phyloP scores from a whole-genome alignment of 2,888 invertebrate genomes.

The Dicyrtomina minuta region DNA sequence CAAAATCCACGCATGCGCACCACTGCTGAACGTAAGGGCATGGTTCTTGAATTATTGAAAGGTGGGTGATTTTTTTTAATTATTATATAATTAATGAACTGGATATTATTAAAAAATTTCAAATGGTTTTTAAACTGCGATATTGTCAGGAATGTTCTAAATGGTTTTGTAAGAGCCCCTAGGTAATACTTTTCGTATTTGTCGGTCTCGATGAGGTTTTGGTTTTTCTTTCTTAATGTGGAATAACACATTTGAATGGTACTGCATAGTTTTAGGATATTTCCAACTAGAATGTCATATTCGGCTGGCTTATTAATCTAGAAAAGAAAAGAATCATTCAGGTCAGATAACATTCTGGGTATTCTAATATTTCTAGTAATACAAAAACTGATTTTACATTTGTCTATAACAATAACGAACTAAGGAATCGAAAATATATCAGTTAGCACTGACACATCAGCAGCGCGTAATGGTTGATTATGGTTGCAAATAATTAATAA shows the following conservation, averaged over 20 bases:
- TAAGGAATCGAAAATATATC: no score
- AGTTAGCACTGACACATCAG: conserved; percentile 74
- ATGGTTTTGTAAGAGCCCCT: conserved; percentile 76
- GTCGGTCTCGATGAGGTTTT: conserved; percentile 67
- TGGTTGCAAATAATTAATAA: no score
- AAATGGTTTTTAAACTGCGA: no score
- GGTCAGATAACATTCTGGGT: no score
- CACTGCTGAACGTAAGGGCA: no score
- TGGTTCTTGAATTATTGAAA: no score
- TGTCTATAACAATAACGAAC: background rate
- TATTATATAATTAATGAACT: no score
- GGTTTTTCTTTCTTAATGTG: conserved; percentile 33
- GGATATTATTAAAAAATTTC: no score
- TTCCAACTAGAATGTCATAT: conserved; percentile 82
- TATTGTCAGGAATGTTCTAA: no score
- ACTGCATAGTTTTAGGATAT: conserved; percentile 77
- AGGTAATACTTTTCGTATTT: conserved; percentile 88
- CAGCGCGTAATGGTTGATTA: conserved; percentile 82
- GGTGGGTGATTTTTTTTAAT: no score
- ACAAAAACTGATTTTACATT: conserved; percentile 25
- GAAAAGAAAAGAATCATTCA: conserved; percentile 54
- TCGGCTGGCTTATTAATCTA: conserved; percentile 82
- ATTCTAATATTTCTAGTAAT: no score
- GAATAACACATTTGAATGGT: conserved; percentile 35
- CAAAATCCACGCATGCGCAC: no score